These are phyloP conservation scores for Andrena bucephala DNA, from an alignment of 2,888 invertebrate species.

Conservation along the genomic window DNA sequence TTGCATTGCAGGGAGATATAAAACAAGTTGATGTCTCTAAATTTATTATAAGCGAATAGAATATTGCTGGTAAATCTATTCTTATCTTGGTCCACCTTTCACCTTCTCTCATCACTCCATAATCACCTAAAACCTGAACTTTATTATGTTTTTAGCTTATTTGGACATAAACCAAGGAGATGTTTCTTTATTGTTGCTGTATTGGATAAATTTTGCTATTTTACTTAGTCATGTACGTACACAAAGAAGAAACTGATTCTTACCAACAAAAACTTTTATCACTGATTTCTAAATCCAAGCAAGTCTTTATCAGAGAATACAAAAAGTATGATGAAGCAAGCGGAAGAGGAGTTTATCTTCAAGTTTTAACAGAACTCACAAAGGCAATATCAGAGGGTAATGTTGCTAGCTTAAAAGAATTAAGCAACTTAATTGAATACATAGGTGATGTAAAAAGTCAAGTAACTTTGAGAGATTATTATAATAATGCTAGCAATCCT, in stretches of 20 bases:
- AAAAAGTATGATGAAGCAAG: not conserved
- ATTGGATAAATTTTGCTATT: not conserved
- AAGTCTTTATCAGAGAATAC: not conserved
- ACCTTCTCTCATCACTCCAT: not conserved
- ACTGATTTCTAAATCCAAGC: not conserved
- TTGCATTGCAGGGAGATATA: not conserved
- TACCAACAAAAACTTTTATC: not conserved
- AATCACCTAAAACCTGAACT: not conserved
- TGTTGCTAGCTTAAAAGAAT: not conserved
- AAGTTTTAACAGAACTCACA: not conserved
- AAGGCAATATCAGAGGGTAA: not conserved
- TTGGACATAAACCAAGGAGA: not conserved
- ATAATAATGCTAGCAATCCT: constrained; percentile 27
- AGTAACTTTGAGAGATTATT: constrained; percentile 7
- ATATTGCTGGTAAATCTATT: not conserved
- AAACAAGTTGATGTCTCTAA: not conserved
- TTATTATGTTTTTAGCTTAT: not conserved
- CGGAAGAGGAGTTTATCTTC: not conserved
- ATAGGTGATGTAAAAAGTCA: not conserved
- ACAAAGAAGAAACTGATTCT: not conserved
- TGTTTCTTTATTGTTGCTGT: not conserved
- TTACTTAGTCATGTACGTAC: not conserved
- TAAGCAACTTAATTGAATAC: not conserved
- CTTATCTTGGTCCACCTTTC: not conserved
- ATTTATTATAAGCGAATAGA: not conserved